Percentiles rank a stretch among this genome's conserved stretches.
Evolutionary conservation across 2,113 vertebrate genomes (phyloP).

Genomic region (Himantopus leucocephalus): DNA sequence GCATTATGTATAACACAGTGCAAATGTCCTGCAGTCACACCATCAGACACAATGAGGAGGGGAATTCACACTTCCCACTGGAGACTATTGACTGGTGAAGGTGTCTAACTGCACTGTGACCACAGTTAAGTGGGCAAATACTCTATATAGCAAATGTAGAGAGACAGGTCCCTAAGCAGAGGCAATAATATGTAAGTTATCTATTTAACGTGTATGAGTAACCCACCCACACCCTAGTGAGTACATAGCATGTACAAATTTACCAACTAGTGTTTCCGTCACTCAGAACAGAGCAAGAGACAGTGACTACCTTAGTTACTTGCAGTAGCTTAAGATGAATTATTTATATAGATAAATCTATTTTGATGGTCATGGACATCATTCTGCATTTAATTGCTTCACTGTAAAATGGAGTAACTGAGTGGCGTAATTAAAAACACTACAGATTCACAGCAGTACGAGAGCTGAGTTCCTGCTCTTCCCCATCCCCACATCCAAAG

Average conservation of each 20-base stretch:
- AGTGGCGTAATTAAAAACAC: neutral
- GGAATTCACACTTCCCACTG: neutral
- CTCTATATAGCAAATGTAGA: neutral
- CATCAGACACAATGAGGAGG: neutral
- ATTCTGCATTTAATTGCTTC: neutral
- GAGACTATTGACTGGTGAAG: neutral
- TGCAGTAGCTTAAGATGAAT: neutral
- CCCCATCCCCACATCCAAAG: neutral
- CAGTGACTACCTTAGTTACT: neutral
- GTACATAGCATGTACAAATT: neutral
- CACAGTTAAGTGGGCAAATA: neutral
- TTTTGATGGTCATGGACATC: neutral
- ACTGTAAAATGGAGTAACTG: neutral
- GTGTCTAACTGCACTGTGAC: neutral
- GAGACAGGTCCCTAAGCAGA: neutral
- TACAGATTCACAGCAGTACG: rapidly evolving
- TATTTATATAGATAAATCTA: neutral
- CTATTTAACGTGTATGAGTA: neutral
- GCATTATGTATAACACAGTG: neutral
- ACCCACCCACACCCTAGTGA: neutral
- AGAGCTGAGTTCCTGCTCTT: neutral
- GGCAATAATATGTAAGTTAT: neutral
- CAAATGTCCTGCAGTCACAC: neutral
- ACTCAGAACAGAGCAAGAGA: neutral
- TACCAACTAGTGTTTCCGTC: neutral